Evolutionary conservation across 2,888 invertebrate genomes (phyloP), one percentile per base, ranked within the genome.

Genomic region (Harpalus rufipes): DNA sequence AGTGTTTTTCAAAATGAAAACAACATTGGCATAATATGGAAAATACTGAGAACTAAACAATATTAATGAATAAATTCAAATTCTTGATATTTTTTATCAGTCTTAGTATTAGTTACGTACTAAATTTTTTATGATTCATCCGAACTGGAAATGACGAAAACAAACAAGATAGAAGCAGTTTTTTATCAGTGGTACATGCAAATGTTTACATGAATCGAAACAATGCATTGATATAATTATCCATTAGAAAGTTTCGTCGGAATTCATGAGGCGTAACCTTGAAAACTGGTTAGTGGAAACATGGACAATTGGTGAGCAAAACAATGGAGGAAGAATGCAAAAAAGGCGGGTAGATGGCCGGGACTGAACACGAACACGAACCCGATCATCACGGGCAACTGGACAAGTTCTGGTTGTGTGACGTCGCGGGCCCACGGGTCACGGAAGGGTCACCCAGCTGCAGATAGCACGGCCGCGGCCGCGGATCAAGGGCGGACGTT

Each of bases 401-500:
- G 63, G 63, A 63, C 63, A 21, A 21, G 65, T 68, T 39, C 51
- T 74, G 44, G 44, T 51, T 51, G n/a, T 59, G 82, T 82, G 82
- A 82, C 74, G 82, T 82, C 8, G 56, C 25, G 44, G 18, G 82
- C 58, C 25, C 59, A 32, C 56, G 78, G 84, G 84, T 74, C 83
- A 83, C 41, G 61, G 61, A 51, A 61, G 78, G 84, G 84, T 84
- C 84, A 84, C 65, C 76, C 76, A 84, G 78, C 84, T 84, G 84
- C 84, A 84, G 84, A 84, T 84, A 84, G 84, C 44, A 12, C 44
- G 44, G 10, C 84, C 78, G 44, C 44, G 44, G 10, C 84, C 78
- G 44, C 78, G 65, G 84, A 84, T 84, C 84, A 84, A 84, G 84
- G 84, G 84, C 84, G 84, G 84, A 84, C 84, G 56, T 84, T 84